phyloP scores from a whole-genome alignment of 2,113 vertebrate species.

The Upupa epops region DNA sequence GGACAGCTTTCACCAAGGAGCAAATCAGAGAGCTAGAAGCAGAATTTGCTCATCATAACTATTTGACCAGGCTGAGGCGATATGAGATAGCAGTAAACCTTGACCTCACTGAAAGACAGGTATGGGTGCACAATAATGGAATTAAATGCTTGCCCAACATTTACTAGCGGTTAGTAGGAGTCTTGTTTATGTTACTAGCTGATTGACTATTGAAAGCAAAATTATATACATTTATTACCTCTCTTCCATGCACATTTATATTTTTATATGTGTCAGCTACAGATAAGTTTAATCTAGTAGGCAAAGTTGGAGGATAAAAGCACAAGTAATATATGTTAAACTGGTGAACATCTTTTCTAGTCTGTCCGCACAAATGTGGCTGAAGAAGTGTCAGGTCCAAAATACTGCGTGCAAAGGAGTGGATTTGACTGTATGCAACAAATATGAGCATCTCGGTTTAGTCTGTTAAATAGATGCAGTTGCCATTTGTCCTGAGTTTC shows the following conservation, averaged over 20 bases:
- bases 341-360: not conserved
- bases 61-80: constrained; percentile 94
- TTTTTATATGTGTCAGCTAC: not conserved
- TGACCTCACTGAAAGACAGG: constrained; percentile 98
- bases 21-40: constrained; percentile 98
- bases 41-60: constrained; percentile 99
- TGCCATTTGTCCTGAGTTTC: constrained; percentile 24
- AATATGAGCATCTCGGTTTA: not conserved
- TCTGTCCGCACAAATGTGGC: not conserved
- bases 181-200: not conserved
- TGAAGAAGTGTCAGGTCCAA: not conserved
- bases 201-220: not conserved
- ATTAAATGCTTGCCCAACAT: not conserved
- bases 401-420: not conserved
- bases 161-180: not conserved
- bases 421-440: constrained; percentile 1
- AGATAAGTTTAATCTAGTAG: not conserved
- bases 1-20: constrained; percentile 98
- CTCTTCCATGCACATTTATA: not conserved
- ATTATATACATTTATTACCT: not conserved
- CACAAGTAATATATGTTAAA: not conserved
- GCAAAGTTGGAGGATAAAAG: not conserved
- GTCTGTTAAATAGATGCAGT: not conserved
- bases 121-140: constrained; percentile 60
- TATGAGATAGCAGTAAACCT: constrained; percentile 98